phyloP scores from a whole-genome alignment of 2,888 invertebrate species.

The Mythimna vitellina region DNA sequence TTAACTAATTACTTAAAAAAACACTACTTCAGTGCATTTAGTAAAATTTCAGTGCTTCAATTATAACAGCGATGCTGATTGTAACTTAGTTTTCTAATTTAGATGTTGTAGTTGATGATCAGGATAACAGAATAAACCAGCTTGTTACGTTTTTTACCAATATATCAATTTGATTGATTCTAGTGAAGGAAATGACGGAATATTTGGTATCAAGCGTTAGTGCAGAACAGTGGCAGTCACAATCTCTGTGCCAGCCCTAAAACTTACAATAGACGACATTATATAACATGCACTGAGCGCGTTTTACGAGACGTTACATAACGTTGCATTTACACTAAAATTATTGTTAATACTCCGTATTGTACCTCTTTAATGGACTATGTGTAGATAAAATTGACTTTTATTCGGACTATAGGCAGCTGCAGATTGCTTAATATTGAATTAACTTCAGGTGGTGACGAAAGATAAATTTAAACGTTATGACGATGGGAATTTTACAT shows the following conservation, averaged over 20 bases:
- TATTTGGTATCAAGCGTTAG: not conserved
- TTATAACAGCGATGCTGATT: no score
- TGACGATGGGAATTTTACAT: conserved; percentile 2
- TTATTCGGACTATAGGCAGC: conserved; percentile 16
- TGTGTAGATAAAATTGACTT: conserved; percentile 39
- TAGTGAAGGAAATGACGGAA: not conserved
- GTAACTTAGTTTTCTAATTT: no score
- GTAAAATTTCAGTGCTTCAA: no score
- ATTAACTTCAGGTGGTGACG: conserved; percentile 25
- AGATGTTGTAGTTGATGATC: not conserved
- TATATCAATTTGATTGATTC: no score
- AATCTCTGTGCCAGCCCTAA: conserved; percentile 43
- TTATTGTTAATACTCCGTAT: conserved; percentile 44
- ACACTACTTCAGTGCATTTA: no score
- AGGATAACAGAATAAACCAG: not conserved
- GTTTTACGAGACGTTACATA: conserved; percentile 51
- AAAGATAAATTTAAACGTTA: conserved; percentile 10
- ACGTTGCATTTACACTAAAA: conserved; percentile 46
- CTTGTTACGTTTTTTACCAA: no score
- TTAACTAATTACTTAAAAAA: no score
- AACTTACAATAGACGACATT: conserved; percentile 34
- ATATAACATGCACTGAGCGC: conserved; percentile 34
- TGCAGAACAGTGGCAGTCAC: not conserved
- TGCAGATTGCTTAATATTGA: conserved; percentile 29
- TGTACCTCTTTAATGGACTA: conserved; percentile 44